phyloP scores from a whole-genome alignment of 37 sponge, comb jelly and placozoan genomes.

The Agelas oroides region DNA sequence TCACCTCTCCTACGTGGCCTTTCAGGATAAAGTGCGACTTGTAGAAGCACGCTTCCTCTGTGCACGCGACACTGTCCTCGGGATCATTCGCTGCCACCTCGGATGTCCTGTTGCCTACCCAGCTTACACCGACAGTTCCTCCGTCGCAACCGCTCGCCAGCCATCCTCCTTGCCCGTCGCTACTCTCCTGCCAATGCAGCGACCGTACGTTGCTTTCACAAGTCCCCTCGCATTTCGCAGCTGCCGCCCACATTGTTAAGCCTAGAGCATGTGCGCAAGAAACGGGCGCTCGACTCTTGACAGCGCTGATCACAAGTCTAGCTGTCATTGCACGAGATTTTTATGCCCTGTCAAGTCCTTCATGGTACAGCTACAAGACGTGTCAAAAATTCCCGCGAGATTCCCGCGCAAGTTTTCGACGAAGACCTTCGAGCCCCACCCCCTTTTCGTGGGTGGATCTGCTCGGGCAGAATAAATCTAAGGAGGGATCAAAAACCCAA shows the following conservation, averaged over 20 bases:
- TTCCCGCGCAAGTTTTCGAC: no score
- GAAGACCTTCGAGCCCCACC: not conserved
- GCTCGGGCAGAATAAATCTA: not conserved
- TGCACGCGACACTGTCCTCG: no score
- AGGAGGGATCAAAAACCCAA: not conserved
- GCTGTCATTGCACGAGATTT: no score
- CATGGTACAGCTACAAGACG: no score
- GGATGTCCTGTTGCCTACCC: not conserved
- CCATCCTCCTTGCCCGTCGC: slow-evolving; percentile 40
- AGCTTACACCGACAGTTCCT: slow-evolving; percentile 36
- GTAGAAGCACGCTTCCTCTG: slow-evolving; percentile 5
- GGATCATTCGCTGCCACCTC: not conserved
- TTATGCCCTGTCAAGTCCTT: no score
- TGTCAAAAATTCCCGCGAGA: no score
- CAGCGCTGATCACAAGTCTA: no score
- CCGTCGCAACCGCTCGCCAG: slow-evolving; percentile 32
- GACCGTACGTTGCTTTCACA: not conserved
- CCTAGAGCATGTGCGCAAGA: no score
- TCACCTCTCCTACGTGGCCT: slow-evolving; percentile 55
- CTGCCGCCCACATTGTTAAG: slow-evolving; percentile 31
- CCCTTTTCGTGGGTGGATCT: not conserved
- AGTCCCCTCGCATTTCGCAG: not conserved
- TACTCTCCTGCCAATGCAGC: slow-evolving; percentile 17
- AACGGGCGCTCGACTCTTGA: no score
- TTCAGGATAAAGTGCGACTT: slow-evolving; percentile 57